Percentiles rank a stretch among this genome's conserved stretches.
Evolutionary conservation across 2,113 vertebrate genomes (phyloP).

Genomic region (Crotophaga sulcirostris): DNA sequence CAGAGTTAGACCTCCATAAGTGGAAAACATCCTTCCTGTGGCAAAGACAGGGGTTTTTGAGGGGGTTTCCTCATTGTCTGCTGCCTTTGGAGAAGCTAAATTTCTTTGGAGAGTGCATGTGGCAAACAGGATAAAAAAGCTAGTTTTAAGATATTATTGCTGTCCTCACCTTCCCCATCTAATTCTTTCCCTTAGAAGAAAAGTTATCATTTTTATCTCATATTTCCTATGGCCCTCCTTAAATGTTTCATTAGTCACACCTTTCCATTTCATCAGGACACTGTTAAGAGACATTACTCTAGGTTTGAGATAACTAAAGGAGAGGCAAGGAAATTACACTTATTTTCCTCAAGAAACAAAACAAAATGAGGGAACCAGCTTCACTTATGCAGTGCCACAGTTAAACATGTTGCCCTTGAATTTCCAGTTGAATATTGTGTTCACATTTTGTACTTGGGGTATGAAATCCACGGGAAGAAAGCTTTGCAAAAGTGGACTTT

Average conservation of each 20-base stretch:
- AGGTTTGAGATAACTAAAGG: not conserved
- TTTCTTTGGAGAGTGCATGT: rapidly evolving
- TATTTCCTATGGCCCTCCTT: not conserved
- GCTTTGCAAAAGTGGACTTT: not conserved
- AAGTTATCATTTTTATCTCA: not conserved
- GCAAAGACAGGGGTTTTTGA: rapidly evolving
- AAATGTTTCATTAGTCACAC: not conserved
- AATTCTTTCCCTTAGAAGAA: not conserved
- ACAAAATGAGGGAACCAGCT: not conserved
- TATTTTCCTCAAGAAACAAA: not conserved
- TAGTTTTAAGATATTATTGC: not conserved
- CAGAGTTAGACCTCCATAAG: too few species aligned
- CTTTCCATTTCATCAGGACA: not conserved
- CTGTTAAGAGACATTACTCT: not conserved
- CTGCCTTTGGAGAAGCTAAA: not conserved
- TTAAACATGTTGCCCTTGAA: not conserved
- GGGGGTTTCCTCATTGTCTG: not conserved
- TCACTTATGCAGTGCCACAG: not conserved
- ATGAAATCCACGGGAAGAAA: not conserved
- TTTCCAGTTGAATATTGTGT: not conserved
- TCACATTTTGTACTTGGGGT: not conserved
- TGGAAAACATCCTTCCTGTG: rapidly evolving
- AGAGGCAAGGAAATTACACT: not conserved
- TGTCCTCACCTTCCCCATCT: not conserved
- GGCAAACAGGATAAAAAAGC: not conserved